A percentile compares a stretch with the other conserved stretches of the same genome.
phyloP scores from a whole-genome alignment of 2,888 invertebrate genomes.

The Torymus aiolomorphi region DNA sequence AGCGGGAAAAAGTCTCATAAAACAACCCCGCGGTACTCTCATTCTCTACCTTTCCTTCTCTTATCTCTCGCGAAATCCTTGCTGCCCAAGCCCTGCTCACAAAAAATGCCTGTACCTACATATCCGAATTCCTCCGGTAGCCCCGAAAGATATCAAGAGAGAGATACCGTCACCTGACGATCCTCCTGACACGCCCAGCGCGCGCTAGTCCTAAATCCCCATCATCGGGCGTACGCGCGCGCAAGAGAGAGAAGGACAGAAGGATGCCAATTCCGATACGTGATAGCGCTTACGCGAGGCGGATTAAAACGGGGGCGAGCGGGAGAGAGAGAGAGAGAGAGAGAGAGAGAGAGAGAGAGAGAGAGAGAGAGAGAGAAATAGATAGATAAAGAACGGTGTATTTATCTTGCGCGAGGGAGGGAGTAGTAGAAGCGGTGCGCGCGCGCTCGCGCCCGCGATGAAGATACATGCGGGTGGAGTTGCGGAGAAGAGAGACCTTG shows the following conservation, averaged over 20 bases:
- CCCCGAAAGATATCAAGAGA: not conserved
- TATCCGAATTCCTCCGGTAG: not conserved
- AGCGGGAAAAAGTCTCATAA: too few species aligned
- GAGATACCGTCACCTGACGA: conserved; percentile 12
- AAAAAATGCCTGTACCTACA: too few species aligned
- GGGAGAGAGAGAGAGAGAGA: not conserved
- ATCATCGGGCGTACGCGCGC: not conserved
- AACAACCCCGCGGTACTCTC: too few species aligned
- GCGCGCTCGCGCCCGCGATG: not conserved
- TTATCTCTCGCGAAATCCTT: too few species aligned
- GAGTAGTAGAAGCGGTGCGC: not conserved
- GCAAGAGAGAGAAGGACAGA: too few species aligned
- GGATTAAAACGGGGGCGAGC: conserved; percentile 34
- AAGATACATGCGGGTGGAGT: too few species aligned
- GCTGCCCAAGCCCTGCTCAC: too few species aligned
- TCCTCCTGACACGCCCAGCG: conserved; percentile 1
- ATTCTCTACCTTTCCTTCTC: too few species aligned
- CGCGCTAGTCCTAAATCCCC: not conserved
- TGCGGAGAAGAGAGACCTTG: too few species aligned
- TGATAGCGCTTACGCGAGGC: conserved; percentile 33
- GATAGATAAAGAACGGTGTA: not conserved
- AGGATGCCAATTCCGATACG: conserved; percentile 22
- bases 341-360: not conserved
- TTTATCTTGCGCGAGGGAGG: conserved; percentile 12
- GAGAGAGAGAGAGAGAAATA: conserved; percentile 21